Evolutionary conservation across 2,797 vertebrate genomes (phyloP).

Genomic region (Anabacerthia variegaticeps): DNA sequence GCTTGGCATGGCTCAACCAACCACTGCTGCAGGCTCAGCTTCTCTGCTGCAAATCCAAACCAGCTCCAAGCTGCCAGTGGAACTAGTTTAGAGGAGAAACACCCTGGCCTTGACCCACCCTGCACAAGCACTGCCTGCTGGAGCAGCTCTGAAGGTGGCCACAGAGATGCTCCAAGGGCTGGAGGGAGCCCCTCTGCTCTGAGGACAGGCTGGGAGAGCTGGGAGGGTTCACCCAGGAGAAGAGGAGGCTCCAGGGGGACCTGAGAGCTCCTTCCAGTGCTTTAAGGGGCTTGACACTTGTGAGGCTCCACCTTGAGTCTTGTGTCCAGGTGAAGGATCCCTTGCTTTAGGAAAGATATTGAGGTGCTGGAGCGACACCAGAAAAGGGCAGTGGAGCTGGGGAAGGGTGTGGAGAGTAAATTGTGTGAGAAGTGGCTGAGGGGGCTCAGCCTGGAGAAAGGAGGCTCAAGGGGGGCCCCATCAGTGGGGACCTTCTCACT

Average conservation of each 20-base stretch:
- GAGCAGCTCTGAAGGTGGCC: neutral
- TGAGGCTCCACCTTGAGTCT: neutral
- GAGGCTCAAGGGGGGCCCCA: neutral
- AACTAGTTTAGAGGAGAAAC: neutral
- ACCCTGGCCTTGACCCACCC: neutral
- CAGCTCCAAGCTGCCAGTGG: neutral
- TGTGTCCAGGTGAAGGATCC: neutral
- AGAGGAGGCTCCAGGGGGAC: neutral
- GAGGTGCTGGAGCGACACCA: neutral
- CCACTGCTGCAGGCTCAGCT: neutral
- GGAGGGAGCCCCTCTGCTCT: neutral
- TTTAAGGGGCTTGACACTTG: neutral
- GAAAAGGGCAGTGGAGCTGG: neutral
- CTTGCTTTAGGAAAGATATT: neutral
- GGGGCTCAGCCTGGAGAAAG: neutral
- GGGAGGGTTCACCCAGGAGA: neutral
- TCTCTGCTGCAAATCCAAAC: neutral
- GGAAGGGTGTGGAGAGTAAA: neutral
- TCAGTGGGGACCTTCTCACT: neutral
- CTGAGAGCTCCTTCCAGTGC: rapidly evolving
- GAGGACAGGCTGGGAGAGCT: neutral
- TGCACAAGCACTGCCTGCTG: neutral
- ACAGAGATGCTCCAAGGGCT: rapidly evolving
- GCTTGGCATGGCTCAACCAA: neutral
- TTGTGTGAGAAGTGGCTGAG: neutral